Conservation (phyloP, 2,113 vertebrate genomes). For the Vicugna pacos region DNA sequence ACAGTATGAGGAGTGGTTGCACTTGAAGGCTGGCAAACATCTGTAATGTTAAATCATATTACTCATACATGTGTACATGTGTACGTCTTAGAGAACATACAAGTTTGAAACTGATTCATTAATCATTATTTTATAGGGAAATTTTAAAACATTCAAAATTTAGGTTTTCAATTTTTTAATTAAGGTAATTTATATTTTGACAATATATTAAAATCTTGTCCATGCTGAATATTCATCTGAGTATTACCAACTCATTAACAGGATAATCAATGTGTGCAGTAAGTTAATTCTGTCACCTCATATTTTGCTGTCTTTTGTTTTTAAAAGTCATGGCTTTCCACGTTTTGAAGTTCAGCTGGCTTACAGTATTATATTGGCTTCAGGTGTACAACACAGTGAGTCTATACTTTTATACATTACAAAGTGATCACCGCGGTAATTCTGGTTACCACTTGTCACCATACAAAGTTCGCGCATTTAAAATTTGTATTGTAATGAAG, state of each 20-base stretch:
- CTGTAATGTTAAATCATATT: not conserved
- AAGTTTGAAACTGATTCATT: not conserved
- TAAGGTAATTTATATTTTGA: not conserved
- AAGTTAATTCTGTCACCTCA: not conserved
- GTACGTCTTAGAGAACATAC: not conserved
- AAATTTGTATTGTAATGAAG: not conserved
- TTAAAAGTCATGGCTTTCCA: not conserved
- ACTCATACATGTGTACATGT: not conserved
- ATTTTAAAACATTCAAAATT: conserved; percentile 31
- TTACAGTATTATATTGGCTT: no score
- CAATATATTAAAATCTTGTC: not conserved
- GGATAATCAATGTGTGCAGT: not conserved
- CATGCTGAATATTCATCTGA: not conserved
- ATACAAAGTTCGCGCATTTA: not conserved
- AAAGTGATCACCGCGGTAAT: no score
- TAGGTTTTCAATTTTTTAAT: conserved; percentile 20
- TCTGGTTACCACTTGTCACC: no score
- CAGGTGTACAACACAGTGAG: no score
- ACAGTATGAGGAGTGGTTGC: not conserved
- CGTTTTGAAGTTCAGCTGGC: not conserved
- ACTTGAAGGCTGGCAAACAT: not conserved
- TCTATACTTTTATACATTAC: no score
- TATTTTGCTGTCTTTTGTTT: not conserved
- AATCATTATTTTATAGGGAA: not conserved
- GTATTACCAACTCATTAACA: not conserved